These are phyloP conservation scores for Bovichtus diacanthus DNA, from an alignment of 2,797 vertebrate genomes.

Conservation along the genomic window DNA sequence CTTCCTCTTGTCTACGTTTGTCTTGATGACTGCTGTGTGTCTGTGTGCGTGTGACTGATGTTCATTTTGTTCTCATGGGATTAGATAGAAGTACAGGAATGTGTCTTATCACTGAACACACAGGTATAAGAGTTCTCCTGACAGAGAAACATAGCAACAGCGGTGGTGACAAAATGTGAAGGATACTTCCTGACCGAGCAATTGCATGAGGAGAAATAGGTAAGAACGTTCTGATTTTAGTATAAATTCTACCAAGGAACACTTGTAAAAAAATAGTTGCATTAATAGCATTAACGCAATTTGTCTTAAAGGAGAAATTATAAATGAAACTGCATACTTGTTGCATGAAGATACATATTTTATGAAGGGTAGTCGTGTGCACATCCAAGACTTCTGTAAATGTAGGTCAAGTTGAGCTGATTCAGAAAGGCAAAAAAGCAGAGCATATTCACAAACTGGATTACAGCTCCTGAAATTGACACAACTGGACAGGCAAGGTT, in stretches of 20 bases:
- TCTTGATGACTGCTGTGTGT: neutral
- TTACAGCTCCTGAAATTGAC: neutral
- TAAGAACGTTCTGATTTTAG: slow-evolving; percentile 35
- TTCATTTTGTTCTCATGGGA: slow-evolving; percentile 20
- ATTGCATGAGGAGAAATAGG: slow-evolving; percentile 20
- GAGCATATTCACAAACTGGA: neutral
- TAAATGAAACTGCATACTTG: neutral
- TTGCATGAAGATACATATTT: neutral
- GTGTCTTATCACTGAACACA: slow-evolving; percentile 45
- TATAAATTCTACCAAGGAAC: neutral
- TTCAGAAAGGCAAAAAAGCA: neutral
- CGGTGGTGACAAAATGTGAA: neutral
- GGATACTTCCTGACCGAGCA: slow-evolving; percentile 23
- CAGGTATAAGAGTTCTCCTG: slow-evolving; percentile 56
- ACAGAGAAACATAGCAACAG: neutral
- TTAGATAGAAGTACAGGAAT: slow-evolving; percentile 41
- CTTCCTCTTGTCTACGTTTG: neutral
- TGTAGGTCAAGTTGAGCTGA: neutral
- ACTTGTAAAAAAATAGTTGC: neutral
- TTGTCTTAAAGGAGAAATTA: neutral
- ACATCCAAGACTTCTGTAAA: neutral
- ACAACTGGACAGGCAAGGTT: neutral
- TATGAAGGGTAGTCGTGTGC: neutral
- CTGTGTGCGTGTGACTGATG: slow-evolving; percentile 17
- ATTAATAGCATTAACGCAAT: neutral